Evolutionary conservation across 2,797 vertebrate species (phyloP), one percentile per base, ranked within the genome.

Genomic region (Sebastes steindachneri): DNA sequence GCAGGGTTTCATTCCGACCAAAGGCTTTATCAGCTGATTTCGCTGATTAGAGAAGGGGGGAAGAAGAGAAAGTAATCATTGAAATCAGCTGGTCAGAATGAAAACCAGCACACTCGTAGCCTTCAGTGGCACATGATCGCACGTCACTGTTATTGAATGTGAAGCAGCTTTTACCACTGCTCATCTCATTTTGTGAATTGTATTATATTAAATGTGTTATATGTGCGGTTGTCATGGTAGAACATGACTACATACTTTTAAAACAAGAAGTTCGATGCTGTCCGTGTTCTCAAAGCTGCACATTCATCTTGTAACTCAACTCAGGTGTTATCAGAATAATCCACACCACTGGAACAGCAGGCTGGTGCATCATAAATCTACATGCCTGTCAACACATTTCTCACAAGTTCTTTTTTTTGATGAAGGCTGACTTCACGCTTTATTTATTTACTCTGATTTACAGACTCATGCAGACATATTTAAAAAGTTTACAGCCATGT

Each of bases 51-150:
- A 86, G 76, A 78, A 15, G 65, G 68, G 68, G 70, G 74, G 81
- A 84, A 85, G 74, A 82, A 41, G 55, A 84, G 64, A 84, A 80
- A 72, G 45, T 70, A 79, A 80, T 88, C 80, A 89, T 86, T 83
- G 77, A 76, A 91, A 85, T 90, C 87, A 91, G 88, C 87, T 88
- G 88, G 63, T 69, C 79, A 29, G 7, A 91, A 91, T 90, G 71
- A 85, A 80, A 92, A 88, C 65, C 89, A 89, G 83, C 68, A 48
- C 57, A 9, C 75, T 84, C 4, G 1, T 76, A 79, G 69, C 54
- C 65, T 26, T 63, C 71, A 66, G 75, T 84, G 77, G 68, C 83
- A 75, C 72, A 73, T 73, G 83, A 79, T 79, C 12, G 14, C 74
- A 77, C 54, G 48, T 80, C 78, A 63, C 12, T 55, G 76, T 62